Base-by-base conservation (phyloP, 2,797 vertebrate species). In the Tragopan temminckii region DNA sequence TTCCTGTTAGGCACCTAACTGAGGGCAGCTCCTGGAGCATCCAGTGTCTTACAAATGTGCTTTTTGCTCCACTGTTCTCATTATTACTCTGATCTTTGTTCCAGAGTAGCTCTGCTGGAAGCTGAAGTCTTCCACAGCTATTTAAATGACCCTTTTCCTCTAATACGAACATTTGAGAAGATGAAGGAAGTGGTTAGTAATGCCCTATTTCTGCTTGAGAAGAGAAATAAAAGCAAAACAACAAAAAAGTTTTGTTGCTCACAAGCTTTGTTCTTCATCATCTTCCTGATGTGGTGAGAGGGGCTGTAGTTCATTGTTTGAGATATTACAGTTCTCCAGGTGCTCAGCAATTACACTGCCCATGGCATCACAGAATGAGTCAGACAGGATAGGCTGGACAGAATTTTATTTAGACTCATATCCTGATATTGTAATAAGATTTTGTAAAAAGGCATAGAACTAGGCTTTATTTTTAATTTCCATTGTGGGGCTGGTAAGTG, bases 331-430 rank as follows among this genome's bases (percentile, higher is more conserved):
- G 72, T 24, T 72, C n/a, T 55, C 66, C 81, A 87, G 76, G 66
- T 93, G 87, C 43, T 57, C 70, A 67, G 59, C 59, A 87, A 63
- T 62, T 78, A n/a, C 78, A 29, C 81, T 85, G 81, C 14, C 31
- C 21, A 12, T 19, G 42, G 71, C 62, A 63, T 67, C 33, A 35
- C 38, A 0, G 1, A 78, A 59, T 93, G 81, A 95, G 79, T 90
- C 84, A 95, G 57, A 74, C 90, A 87, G 87, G 85, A 89, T 20
- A 72, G 50, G 48, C 79, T 77, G 50, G 83, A 38, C 46, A 77
- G 53, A 11, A 7, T 52, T 90, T 52, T 66, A 27, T 82, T 90
- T 76, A 42, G 31, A 53, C 10, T 75, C 50, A 42, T 29, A 81
- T 85, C 79, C 78, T 91, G 90, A 57, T 21, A 57, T 57, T 55